Evolutionary conservation across 2,888 invertebrate genomes (phyloP), one percentile per base, ranked within the genome.

Genomic region (Microctonus hyperodae): DNA sequence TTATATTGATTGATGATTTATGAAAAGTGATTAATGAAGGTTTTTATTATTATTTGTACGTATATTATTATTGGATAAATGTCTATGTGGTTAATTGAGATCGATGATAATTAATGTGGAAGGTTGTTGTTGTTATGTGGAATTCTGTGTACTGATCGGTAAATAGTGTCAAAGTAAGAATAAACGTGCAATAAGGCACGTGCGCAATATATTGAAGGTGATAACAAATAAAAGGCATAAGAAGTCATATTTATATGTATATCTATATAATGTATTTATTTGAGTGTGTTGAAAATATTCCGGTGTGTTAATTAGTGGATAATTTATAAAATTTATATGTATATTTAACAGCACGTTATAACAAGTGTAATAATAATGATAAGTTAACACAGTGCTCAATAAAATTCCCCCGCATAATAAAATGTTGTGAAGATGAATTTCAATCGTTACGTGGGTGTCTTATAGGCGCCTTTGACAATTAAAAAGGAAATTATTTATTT

Each of bases 81-180:
- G 4, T 11, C 10, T 13, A 16, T 56, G 61, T 66, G 55, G 56
- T 61, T 60, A 53, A 59, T 59, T 53, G 55, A 60, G 40, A 65
- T 65, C 55, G 23, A 35, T 61, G 66, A 61, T 56, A 61, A 66
- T 66, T 23, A 56, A 61, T 44, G 55, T 25, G 37, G 48, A 37
- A 56, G 35, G 56, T 60, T 31, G 55, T n/a, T n/a, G n/a, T n/a
- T n/a, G n/a, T n/a, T n/a, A n/a, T 35, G 57, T 44, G 16, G 22
- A 50, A 50, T 60, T 50, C 31, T 50, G 44, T 50, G 60, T 50
- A 50, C 60, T 35, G 57, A 57, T 57, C 25, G 50, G 33, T 48
- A n/a, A n/a, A n/a, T n/a, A 25, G 40, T 23, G 25, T 44, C 6
- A n/a, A 40, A 25, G 37, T 31, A 20, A 31, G 20, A 33, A 50